Conservation (phyloP, 2,113 vertebrate species). For the Thomomys bottae region DNA sequence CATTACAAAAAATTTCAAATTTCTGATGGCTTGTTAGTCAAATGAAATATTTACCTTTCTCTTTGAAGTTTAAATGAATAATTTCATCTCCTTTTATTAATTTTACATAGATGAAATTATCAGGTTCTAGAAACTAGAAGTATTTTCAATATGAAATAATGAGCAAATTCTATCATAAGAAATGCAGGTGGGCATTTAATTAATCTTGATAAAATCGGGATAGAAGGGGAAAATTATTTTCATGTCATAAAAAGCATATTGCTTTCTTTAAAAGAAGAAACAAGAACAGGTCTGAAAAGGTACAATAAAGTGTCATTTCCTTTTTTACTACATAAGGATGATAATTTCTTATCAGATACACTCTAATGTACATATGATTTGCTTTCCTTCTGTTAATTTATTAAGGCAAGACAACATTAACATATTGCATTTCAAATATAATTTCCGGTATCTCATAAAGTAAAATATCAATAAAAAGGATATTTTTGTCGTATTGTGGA, state of each 20-base stretch:
- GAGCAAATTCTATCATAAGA: neutral
- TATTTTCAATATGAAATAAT: neutral
- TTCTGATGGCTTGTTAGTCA: neutral
- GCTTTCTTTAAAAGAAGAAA: constrained; percentile 2
- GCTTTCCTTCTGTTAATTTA: constrained; percentile 17
- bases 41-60: neutral
- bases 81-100: neutral
- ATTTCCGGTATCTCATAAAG: constrained; percentile 12
- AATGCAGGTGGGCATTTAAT: neutral
- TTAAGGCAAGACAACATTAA: constrained; percentile 21
- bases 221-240: neutral
- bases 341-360: constrained; percentile 51
- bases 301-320: constrained; percentile 39
- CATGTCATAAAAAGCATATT: neutral
- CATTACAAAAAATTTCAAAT: neutral
- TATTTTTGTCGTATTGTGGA: neutral
- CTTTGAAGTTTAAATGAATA: neutral
- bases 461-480: neutral
- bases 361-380: constrained; percentile 14
- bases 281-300: neutral
- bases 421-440: constrained; percentile 32
- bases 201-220: constrained; percentile 36
- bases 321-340: constrained; percentile 52
- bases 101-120: neutral
- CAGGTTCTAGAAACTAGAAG: neutral